Base-by-base conservation (phyloP, 2,888 invertebrate genomes). In the Brachypterus glaber region DNA sequence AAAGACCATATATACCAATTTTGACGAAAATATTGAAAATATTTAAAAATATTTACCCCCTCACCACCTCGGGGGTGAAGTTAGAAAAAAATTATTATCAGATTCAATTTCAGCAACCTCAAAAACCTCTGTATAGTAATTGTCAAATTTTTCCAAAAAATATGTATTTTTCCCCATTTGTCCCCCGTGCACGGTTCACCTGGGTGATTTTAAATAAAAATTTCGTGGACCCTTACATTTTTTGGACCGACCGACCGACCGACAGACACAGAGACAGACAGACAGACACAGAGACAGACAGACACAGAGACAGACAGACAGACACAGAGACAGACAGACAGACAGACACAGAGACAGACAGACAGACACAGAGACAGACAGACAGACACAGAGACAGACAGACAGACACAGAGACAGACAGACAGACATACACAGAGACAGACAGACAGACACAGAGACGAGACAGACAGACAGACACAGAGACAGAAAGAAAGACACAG, bases 401-500 rank as follows among this genome's bases (percentile, higher is more conserved):
- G 35, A 35, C 4, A 35, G 35, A 36, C 15, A 36, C 16, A 36
- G 5, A 38, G 38, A 34, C n/a, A 38, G 3, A 38, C 7, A 34
- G 38, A 38, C 12, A 38, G 38, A 35, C 12, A 39, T 29, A 39
- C 14, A 35, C 35, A 39, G 13, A 39, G 17, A 35, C 13, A 35
- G 39, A 39, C 2, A 35, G 35, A 39, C 11, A 30, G 35, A 35
- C n/a, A 36, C 30, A 39, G 14, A 26, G 17, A 37, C n/a, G 4
- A 39, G 39, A 35, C 3, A 36, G 35, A 39, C 13, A 17, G 30
- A 39, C 4, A 36, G 35, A 29, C n/a, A 39, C 12, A 39, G 4
- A 35, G 35, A 39, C 15, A 39, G 35, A 35, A 9, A 39, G 39
- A 39, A 3, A 35, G 35, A 39, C 21, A 39, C 21, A 35, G 11